Evolutionary conservation across 2,797 vertebrate species (phyloP).

Genomic region (Scolopax bukidnonensis): DNA sequence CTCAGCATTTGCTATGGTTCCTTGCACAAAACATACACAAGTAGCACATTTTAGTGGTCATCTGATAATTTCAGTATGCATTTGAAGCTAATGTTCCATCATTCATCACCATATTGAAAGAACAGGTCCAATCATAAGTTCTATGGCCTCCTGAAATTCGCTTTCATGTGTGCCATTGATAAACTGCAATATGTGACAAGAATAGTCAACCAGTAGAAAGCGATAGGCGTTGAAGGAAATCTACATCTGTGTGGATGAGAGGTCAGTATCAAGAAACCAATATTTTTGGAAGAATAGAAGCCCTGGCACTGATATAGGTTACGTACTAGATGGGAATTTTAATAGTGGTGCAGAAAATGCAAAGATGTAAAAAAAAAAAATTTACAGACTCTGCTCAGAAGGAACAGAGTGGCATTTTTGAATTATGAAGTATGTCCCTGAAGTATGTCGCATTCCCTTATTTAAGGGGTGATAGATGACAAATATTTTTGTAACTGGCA

Average conservation of each 20-base stretch:
- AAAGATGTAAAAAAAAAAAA: not conserved
- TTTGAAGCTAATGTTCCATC: not conserved
- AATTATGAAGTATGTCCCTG: not conserved
- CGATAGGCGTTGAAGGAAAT: not conserved
- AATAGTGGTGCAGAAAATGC: not conserved
- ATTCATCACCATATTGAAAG: not conserved
- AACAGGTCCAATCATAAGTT: not conserved
- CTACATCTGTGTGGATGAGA: not conserved
- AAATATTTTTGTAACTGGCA: not conserved
- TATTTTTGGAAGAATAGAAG: not conserved
- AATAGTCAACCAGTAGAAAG: not conserved
- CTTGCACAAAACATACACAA: not conserved
- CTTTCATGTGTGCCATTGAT: not conserved
- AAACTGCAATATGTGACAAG: not conserved
- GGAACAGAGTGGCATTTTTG: not conserved
- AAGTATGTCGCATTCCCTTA: not conserved
- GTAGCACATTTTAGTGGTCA: not conserved
- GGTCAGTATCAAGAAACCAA: not conserved
- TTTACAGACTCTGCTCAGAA: not conserved
- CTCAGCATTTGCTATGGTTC: not conserved
- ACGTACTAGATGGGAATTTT: not conserved
- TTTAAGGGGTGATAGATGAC: not conserved
- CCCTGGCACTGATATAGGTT: not conserved
- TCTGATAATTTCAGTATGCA: not conserved
- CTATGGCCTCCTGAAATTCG: not conserved